These are phyloP conservation scores for Iguana delicatissima DNA, from an alignment of 2,797 vertebrate genomes.

Conservation along the genomic window DNA sequence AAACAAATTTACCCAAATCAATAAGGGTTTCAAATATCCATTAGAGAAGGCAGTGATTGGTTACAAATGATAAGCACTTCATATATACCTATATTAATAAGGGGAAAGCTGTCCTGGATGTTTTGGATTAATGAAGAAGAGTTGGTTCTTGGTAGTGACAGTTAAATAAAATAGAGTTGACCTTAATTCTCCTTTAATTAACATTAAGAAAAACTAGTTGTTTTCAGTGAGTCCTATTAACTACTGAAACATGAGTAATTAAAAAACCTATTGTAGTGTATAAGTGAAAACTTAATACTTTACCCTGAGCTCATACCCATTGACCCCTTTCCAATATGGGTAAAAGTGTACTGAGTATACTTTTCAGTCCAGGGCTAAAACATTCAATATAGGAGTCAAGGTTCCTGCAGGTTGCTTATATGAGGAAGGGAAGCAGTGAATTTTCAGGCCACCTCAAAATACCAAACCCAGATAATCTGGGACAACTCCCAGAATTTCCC, in stretches of 20 bases:
- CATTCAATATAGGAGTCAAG: background rate
- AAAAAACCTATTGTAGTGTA: background rate
- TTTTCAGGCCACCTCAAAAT: too few relatives aligned
- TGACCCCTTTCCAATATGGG: background rate
- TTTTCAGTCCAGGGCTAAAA: background rate
- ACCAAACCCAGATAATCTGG: background rate
- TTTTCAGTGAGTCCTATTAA: slow-evolving; percentile 67
- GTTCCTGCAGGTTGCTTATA: background rate
- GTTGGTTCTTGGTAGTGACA: slow-evolving; percentile 61
- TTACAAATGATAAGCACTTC: slow-evolving; percentile 68
- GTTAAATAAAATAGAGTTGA: slow-evolving; percentile 65
- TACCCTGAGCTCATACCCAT: background rate
- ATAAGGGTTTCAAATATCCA: slow-evolving; percentile 74
- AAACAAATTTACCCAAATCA: slow-evolving; percentile 79
- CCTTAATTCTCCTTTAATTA: slow-evolving; percentile 68
- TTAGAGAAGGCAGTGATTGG: slow-evolving; percentile 71
- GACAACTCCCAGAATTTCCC: background rate
- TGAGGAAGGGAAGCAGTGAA: too few relatives aligned
- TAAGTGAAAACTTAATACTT: slow-evolving; percentile 7
- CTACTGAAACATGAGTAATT: slow-evolving; percentile 50
- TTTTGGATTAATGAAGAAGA: slow-evolving; percentile 72
- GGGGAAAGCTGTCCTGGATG: slow-evolving; percentile 57
- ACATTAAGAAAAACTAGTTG: slow-evolving; percentile 67
- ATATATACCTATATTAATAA: slow-evolving; percentile 70
- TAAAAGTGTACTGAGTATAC: background rate